A percentile compares a stretch with the other conserved stretches of the same genome.
Conservation (phyloP, 2,797 vertebrate genomes). For the Lepus townsendii region DNA sequence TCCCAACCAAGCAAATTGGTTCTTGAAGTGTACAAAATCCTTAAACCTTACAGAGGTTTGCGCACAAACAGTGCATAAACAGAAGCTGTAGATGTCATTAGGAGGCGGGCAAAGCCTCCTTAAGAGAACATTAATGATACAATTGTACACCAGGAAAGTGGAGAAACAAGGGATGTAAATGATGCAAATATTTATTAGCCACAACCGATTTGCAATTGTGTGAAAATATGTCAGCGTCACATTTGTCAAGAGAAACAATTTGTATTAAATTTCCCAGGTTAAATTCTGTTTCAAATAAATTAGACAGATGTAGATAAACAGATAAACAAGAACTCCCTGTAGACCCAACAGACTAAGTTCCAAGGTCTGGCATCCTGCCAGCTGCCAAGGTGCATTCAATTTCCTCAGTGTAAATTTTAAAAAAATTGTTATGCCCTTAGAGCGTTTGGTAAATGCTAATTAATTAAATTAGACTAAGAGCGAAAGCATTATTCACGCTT, state of each 20-base stretch:
- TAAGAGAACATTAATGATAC: background rate
- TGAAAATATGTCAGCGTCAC: background rate
- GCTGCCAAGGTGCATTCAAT: background rate
- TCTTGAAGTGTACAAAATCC: background rate
- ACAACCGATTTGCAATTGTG: background rate
- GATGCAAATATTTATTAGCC: background rate
- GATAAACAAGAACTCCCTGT: background rate
- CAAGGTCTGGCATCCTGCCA: conserved; percentile 20
- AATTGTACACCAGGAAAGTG: conserved; percentile 1
- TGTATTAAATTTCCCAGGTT: conserved; percentile 31
- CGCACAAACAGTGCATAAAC: background rate
- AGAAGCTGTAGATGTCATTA: background rate
- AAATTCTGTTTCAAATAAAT: background rate
- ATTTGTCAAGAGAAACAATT: conserved; percentile 54
- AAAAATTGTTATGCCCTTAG: conserved; percentile 34
- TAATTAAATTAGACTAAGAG: conserved; percentile 61
- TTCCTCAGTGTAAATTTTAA: conserved; percentile 34
- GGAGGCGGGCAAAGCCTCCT: background rate
- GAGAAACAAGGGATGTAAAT: background rate
- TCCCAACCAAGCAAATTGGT: background rate
- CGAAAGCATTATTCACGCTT: conserved; percentile 38
- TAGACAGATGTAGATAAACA: too few relatives aligned
- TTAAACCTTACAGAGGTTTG: background rate
- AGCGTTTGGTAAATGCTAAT: conserved; percentile 53
- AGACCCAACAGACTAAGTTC: conserved; percentile 51